Evolutionary conservation across 2,888 invertebrate species (phyloP).

Genomic region (Drosophila neonasuta): DNA sequence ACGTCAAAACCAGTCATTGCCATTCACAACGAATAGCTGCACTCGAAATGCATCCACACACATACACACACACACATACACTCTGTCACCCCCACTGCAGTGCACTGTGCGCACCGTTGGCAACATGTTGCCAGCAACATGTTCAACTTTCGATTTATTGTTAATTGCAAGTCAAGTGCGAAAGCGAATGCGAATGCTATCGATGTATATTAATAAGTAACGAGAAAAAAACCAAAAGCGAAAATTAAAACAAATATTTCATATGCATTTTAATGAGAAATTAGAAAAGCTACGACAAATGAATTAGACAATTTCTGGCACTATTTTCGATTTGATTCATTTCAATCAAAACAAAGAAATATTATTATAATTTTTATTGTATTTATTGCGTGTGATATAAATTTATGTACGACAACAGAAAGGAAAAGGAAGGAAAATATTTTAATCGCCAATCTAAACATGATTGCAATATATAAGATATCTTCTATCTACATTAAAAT

Average conservation of each 20-base stretch:
- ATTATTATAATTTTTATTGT: slow-evolving; percentile 50
- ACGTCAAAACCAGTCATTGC: slow-evolving; percentile 72
- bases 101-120: slow-evolving; percentile 26
- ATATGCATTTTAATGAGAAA: not conserved
- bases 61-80: slow-evolving; percentile 9
- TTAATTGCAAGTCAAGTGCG: slow-evolving; percentile 24
- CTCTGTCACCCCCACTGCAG: slow-evolving; percentile 7
- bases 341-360: slow-evolving; percentile 23
- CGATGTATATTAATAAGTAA: slow-evolving; percentile 38
- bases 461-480: slow-evolving; percentile 47
- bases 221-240: not conserved
- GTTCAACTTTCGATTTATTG: slow-evolving; percentile 43
- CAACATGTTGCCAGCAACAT: slow-evolving; percentile 34
- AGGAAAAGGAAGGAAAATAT: slow-evolving; percentile 25
- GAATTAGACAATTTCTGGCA: slow-evolving; percentile 31
- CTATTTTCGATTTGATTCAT: slow-evolving; percentile 45
- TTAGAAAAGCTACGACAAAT: slow-evolving; percentile 5
- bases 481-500: slow-evolving; percentile 17
- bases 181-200: slow-evolving; percentile 22
- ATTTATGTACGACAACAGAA: slow-evolving; percentile 62
- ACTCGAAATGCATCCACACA: slow-evolving; percentile 35
- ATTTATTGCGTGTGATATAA: slow-evolving; percentile 78
- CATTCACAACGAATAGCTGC: slow-evolving; percentile 73
- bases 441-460: slow-evolving; percentile 35
- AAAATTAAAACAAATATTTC: slow-evolving; percentile 8